Evolutionary conservation across 2,797 vertebrate genomes (phyloP).

Genomic region (Paguma larvata): DNA sequence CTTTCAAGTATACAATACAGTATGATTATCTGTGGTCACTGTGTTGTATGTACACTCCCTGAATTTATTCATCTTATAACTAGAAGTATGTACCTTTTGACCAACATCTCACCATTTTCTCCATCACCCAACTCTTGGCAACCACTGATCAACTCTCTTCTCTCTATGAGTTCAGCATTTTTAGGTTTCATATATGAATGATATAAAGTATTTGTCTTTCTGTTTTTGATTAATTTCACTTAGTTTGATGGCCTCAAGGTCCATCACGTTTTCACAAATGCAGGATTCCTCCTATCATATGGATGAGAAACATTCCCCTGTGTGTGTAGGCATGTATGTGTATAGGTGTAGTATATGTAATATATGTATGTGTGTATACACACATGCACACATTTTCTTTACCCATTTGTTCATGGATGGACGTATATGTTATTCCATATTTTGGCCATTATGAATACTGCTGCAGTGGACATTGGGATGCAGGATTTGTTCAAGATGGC

Average conservation of each 20-base stretch:
- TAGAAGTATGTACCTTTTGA: neutral
- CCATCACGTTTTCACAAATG: neutral
- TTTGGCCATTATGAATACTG: neutral
- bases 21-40: neutral
- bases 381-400: neutral
- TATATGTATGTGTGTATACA: neutral
- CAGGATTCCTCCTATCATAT: neutral
- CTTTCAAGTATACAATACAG: neutral
- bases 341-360: too few species aligned
- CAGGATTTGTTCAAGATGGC: neutral
- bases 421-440: neutral
- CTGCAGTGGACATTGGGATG: neutral
- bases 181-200: neutral
- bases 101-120: neutral
- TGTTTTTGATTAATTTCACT: neutral
- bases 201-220: neutral
- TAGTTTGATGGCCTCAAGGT: neutral
- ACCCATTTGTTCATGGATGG: neutral
- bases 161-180: neutral
- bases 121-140: neutral
- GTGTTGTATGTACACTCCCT: neutral
- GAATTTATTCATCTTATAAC: neutral
- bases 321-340: neutral
- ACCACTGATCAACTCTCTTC: neutral
- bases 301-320: neutral